phyloP scores from a whole-genome alignment of 2,888 invertebrate species.

The Machimus atricapillus region DNA sequence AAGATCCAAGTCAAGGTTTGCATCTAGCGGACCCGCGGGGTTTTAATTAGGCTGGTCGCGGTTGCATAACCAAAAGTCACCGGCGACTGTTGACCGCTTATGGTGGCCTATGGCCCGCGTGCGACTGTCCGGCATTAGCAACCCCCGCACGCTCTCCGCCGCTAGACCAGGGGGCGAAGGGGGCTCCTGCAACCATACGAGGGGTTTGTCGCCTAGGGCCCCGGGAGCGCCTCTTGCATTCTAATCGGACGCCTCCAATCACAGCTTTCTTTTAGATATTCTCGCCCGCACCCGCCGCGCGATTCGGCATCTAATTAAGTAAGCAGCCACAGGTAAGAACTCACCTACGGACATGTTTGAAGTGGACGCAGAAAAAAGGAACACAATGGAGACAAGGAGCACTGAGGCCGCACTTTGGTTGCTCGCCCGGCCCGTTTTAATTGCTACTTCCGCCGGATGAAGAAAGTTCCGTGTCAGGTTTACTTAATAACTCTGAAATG shows the following conservation, averaged over 20 bases:
- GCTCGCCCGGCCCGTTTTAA: slow-evolving; percentile 28
- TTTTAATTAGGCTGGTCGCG: background rate
- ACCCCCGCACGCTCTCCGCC: background rate
- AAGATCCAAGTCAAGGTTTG: slow-evolving; percentile 29
- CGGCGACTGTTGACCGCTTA: slow-evolving; percentile 2
- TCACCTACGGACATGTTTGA: slow-evolving; percentile 30
- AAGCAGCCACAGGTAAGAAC: slow-evolving; percentile 7
- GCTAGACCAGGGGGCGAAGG: background rate
- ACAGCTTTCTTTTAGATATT: slow-evolving; percentile 6
- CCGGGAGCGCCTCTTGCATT: background rate
- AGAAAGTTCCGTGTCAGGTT: slow-evolving; percentile 41
- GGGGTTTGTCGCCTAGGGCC: background rate
- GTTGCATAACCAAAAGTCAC: slow-evolving; percentile 12
- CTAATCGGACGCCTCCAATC: background rate
- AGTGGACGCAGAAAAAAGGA: background rate
- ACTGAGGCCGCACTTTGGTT: background rate
- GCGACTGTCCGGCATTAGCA: background rate
- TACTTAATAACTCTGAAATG: slow-evolving; percentile 32
- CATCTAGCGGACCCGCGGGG: background rate
- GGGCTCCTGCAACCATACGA: background rate
- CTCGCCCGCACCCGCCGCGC: background rate
- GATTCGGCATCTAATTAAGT: slow-evolving; percentile 12
- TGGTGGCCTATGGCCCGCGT: background rate
- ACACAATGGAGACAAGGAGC: background rate
- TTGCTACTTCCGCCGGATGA: slow-evolving; percentile 43